These are phyloP conservation scores for Colletes latitarsis DNA, from an alignment of 1,140 invertebrate genomes.

Conservation along the genomic window DNA sequence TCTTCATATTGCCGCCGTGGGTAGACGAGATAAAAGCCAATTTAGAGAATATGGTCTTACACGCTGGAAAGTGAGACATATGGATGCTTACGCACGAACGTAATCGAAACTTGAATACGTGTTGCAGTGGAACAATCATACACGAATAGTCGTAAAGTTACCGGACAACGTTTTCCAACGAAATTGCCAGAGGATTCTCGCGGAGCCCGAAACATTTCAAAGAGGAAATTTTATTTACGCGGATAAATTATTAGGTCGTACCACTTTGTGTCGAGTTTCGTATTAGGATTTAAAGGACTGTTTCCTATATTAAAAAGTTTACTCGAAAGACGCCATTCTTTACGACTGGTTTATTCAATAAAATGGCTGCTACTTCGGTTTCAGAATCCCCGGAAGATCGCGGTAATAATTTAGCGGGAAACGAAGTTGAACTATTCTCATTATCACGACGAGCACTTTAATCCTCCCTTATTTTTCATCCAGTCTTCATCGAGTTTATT, in stretches of 20 bases:
- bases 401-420: background rate
- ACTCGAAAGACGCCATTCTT: too few relatives aligned
- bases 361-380: too few relatives aligned
- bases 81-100: conserved; percentile 12
- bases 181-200: too few relatives aligned
- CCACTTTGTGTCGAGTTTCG: too few relatives aligned
- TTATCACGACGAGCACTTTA: conserved; percentile 10
- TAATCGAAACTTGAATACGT: conserved; percentile 30
- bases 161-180: conserved; percentile 32
- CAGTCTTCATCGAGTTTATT: background rate
- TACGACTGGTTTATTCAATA: too few relatives aligned
- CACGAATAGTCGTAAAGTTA: conserved; percentile 25
- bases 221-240: too few relatives aligned
- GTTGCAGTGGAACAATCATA: conserved; percentile 7
- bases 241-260: too few relatives aligned
- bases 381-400: background rate
- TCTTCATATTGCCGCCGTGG: conserved; percentile 45
- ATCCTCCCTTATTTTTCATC: background rate
- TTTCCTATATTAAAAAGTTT: too few relatives aligned
- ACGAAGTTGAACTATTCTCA: conserved; percentile 8
- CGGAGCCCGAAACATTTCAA: too few relatives aligned
- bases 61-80: conserved; percentile 39
- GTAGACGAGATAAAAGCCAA: conserved; percentile 47
- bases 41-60: conserved; percentile 41
- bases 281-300: too few relatives aligned